Evolutionary conservation across 2,888 invertebrate species (phyloP).

Genomic region (Drosophila tripunctata): DNA sequence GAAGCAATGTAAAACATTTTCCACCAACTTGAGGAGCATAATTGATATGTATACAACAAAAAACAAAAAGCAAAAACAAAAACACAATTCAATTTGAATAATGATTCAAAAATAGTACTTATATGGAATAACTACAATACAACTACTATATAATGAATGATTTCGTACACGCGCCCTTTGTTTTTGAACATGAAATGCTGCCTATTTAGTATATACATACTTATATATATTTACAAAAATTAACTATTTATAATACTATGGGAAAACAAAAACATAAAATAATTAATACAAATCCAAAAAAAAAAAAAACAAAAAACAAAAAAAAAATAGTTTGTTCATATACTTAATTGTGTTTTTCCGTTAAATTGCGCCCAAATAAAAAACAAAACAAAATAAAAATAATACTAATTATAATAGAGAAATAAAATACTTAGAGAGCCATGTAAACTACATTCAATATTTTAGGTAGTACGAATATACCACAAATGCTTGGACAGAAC

Average conservation of each 20-base stretch:
- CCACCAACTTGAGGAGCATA: slow-evolving; percentile 68
- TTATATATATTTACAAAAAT: slow-evolving; percentile 68
- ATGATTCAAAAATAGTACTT: slow-evolving; percentile 10
- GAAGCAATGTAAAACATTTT: slow-evolving; percentile 59
- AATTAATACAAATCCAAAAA: background rate
- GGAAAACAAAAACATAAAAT: background rate
- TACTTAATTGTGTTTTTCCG: slow-evolving; percentile 28
- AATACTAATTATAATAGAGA: too few relatives aligned
- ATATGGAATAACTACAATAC: slow-evolving; percentile 1
- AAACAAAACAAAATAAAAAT: background rate
- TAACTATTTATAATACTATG: slow-evolving; percentile 21
- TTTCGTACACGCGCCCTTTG: slow-evolving; percentile 58
- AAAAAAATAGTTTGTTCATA: slow-evolving; percentile 41
- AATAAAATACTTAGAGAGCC: slow-evolving; percentile 13
- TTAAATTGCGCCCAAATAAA: slow-evolving; percentile 30
- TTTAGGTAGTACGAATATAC: slow-evolving; percentile 36
- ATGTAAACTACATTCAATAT: slow-evolving; percentile 14
- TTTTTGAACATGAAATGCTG: slow-evolving; percentile 60
- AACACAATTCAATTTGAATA: slow-evolving; percentile 30
- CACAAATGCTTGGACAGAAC: slow-evolving; percentile 46
- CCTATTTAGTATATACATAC: slow-evolving; percentile 67
- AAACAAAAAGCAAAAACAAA: too few relatives aligned
- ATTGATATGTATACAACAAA: slow-evolving; percentile 38
- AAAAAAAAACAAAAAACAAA: slow-evolving; percentile 16
- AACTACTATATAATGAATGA: slow-evolving; percentile 8